Percentiles rank a stretch among this genome's conserved stretches.
phyloP scores from a whole-genome alignment of 2,888 invertebrate genomes.

The Ochlodes sylvanus region DNA sequence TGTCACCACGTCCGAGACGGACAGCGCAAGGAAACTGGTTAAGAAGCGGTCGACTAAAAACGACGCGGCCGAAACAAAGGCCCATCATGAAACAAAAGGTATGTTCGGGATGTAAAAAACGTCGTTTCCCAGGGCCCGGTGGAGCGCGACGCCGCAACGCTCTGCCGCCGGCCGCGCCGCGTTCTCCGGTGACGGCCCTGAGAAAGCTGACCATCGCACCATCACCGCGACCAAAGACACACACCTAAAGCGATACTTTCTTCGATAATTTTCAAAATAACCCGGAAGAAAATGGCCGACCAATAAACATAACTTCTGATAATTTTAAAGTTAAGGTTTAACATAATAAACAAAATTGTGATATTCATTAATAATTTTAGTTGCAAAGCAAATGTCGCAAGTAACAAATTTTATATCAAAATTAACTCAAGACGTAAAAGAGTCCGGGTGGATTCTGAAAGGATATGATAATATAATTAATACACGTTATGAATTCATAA shows the following conservation, averaged over 20 bases:
- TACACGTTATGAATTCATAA: too few relatives aligned
- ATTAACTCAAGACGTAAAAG: too few relatives aligned
- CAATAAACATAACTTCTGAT: too few relatives aligned
- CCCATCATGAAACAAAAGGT: conserved; percentile 24
- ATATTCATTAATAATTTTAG: too few relatives aligned
- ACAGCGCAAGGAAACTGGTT: conserved; percentile 2
- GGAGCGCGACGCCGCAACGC: conserved; percentile 48
- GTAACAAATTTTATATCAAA: too few relatives aligned
- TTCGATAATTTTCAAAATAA: too few relatives aligned
- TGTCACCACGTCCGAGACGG: not conserved
- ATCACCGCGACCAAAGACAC: conserved; percentile 3
- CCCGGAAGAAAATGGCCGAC: too few relatives aligned
- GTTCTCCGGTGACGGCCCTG: conserved; percentile 46
- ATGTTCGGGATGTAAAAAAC: conserved; percentile 38
- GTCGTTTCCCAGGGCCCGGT: conserved; percentile 48
- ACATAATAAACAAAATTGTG: too few relatives aligned
- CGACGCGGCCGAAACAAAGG: conserved; percentile 22
- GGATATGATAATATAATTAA: too few relatives aligned
- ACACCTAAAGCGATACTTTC: conserved; percentile 14
- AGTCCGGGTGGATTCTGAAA: too few relatives aligned
- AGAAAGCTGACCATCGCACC: conserved; percentile 45
- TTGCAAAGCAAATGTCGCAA: too few relatives aligned
- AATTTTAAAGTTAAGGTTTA: too few relatives aligned
- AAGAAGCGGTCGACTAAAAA: not conserved
- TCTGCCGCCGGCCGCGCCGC: conserved; percentile 35